A percentile compares a stretch with the other conserved stretches of the same genome.
Conservation (phyloP, 2,888 invertebrate genomes). For the Rhamphomyia laevipes region DNA sequence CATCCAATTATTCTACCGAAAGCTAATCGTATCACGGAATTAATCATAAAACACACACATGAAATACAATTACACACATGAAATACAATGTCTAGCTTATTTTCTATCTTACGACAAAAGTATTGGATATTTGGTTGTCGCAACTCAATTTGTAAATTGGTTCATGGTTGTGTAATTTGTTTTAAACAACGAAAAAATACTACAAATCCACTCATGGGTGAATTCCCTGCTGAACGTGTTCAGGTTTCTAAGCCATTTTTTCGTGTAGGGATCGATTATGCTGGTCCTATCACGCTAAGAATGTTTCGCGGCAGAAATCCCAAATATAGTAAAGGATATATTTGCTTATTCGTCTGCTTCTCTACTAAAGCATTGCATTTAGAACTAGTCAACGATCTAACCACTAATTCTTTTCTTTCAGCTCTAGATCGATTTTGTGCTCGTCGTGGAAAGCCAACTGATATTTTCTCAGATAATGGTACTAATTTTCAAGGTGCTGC, state of each 20-base stretch:
- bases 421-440: neutral
- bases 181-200: neutral
- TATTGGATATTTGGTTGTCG: too few relatives aligned
- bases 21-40: too few relatives aligned
- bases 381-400: neutral
- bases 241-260: neutral
- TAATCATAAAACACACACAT: too few relatives aligned
- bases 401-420: neutral
- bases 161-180: slow-evolving; percentile 2
- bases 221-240: slow-evolving; percentile 1
- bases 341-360: neutral
- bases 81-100: neutral
- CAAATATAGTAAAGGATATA: neutral
- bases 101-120: neutral
- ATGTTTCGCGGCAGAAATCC: too few relatives aligned
- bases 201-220: slow-evolving; percentile 1
- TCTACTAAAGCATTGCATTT: neutral
- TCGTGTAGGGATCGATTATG: slow-evolving; percentile 3
- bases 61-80: too few relatives aligned
- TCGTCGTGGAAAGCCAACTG: slow-evolving; percentile 1
- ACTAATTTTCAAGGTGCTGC: neutral
- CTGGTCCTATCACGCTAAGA: slow-evolving; percentile 11
- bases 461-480: neutral
- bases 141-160: neutral
- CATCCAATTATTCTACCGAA: too few relatives aligned